phyloP scores from a whole-genome alignment of 2,113 vertebrate species.

The Limanda limanda region DNA sequence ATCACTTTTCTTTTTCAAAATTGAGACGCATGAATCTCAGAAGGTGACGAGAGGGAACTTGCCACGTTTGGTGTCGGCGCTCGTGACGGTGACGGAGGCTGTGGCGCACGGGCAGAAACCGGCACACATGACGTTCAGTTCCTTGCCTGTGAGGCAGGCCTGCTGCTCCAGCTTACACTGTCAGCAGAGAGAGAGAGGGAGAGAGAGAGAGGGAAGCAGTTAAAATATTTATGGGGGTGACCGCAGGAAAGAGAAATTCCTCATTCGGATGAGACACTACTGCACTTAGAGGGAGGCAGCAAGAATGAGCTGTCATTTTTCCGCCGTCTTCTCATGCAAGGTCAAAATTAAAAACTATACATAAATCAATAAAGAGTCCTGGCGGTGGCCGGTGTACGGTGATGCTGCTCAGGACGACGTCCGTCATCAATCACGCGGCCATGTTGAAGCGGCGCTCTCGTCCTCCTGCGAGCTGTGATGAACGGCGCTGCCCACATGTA shows the following conservation, averaged over 20 bases:
- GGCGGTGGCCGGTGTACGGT: constrained; percentile 28
- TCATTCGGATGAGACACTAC: constrained; percentile 71
- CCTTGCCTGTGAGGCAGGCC: constrained; percentile 93
- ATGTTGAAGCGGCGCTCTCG: constrained; percentile 29
- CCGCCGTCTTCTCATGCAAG: constrained; percentile 64
- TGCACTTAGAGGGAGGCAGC: constrained; percentile 58
- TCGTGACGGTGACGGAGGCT: constrained; percentile 49
- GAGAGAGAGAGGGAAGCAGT: background rate
- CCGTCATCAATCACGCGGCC: constrained; percentile 74
- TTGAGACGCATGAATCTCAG: background rate
- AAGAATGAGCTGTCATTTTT: constrained; percentile 67
- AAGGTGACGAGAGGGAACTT: constrained; percentile 42
- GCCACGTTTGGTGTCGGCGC: constrained; percentile 76
- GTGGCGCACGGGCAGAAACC: constrained; percentile 92
- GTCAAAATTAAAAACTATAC: constrained; percentile 78
- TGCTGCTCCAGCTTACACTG: constrained; percentile 95
- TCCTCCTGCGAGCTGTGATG: constrained; percentile 61
- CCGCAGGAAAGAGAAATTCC: constrained; percentile 63
- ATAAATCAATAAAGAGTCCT: constrained; percentile 75
- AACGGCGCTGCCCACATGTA: constrained; percentile 55
- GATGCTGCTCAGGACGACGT: constrained; percentile 46
- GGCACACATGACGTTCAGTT: constrained; percentile 87
- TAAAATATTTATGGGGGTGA: constrained; percentile 73
- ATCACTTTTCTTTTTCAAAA: constrained; percentile 19
- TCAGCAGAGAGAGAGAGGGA: constrained; percentile 14